A percentile compares a stretch with the other conserved stretches of the same genome.
Conservation (phyloP, 1,140 invertebrate species). For the Panagrolaimus sp. region DNA sequence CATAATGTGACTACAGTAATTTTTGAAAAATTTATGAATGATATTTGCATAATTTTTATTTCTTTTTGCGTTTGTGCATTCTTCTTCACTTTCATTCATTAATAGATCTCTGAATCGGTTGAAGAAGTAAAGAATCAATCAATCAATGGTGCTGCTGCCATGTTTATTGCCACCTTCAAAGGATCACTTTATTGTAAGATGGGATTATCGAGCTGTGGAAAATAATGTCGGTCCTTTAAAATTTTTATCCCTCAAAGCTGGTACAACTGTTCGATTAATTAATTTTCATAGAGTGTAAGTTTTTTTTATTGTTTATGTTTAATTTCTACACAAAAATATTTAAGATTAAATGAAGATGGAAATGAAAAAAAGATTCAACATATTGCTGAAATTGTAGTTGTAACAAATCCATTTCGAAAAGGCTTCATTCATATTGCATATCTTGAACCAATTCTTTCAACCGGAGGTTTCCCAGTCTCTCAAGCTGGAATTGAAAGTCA, state of each 20-base stretch:
- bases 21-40: too few relatives aligned
- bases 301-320: neutral
- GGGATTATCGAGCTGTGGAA: constrained; percentile 1
- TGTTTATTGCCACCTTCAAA: too few relatives aligned
- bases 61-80: too few relatives aligned
- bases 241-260: constrained; percentile 3
- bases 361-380: neutral
- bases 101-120: too few relatives aligned
- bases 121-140: too few relatives aligned
- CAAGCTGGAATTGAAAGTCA: neutral
- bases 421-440: constrained; percentile 1
- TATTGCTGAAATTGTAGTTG: neutral
- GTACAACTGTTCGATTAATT: neutral
- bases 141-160: too few relatives aligned
- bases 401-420: neutral
- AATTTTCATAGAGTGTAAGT: neutral
- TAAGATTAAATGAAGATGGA: neutral
- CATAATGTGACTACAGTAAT: too few relatives aligned
- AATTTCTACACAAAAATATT: neutral
- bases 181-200: neutral
- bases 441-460: neutral
- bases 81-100: too few relatives aligned
- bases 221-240: too few relatives aligned
- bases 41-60: too few relatives aligned
- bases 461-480: neutral